Conservation (phyloP, 2,113 vertebrate species). For the Neotragus moschatus region DNA sequence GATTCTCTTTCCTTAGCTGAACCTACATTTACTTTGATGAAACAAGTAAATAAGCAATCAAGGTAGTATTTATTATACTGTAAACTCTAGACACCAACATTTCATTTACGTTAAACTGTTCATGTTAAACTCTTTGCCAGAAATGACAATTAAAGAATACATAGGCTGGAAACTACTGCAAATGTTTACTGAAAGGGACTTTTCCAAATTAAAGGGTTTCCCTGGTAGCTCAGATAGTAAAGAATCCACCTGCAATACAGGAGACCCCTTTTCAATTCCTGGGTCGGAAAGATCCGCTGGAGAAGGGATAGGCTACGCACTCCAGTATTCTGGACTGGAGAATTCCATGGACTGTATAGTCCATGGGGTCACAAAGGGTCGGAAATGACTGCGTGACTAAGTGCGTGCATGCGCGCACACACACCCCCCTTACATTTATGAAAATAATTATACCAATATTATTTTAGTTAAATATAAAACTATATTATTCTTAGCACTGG, state of each 20-base stretch:
- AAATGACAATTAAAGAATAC: not conserved
- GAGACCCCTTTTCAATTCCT: not conserved
- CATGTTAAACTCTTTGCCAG: not conserved
- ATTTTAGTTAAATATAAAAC: slow-evolving; percentile 4
- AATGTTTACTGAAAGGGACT: not conserved
- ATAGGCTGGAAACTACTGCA: not conserved
- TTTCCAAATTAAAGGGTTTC: not conserved
- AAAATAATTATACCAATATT: slow-evolving; percentile 7
- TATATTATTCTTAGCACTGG: not conserved
- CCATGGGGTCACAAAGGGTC: not conserved
- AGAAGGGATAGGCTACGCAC: not conserved
- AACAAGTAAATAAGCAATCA: not conserved
- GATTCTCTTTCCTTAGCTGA: not conserved
- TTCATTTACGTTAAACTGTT: not conserved
- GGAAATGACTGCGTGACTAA: not conserved
- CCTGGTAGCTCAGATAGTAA: not conserved
- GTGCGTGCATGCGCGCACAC: accelerated
- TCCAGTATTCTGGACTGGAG: not conserved
- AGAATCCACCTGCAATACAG: not conserved
- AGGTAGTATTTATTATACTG: not conserved
- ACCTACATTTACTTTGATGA: slow-evolving; percentile 5
- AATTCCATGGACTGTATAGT: not conserved
- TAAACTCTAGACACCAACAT: not conserved
- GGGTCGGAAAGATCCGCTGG: not conserved
- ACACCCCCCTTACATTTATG: not conserved